Evolutionary conservation across 2,113 vertebrate genomes (phyloP).

Genomic region (Tupaia tana): DNA sequence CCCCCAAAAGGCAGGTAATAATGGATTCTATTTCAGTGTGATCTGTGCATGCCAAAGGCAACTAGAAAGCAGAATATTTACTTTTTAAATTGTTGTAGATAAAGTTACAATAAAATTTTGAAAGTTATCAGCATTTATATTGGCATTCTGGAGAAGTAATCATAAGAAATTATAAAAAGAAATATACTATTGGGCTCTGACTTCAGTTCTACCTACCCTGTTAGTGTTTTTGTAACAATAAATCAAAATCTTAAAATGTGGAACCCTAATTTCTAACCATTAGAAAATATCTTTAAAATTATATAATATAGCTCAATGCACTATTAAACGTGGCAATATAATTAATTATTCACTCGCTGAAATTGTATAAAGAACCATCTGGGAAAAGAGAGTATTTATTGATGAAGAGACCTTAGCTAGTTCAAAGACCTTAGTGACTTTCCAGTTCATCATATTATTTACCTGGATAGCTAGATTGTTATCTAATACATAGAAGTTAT

Average conservation of each 20-base stretch:
- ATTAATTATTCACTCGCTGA: slow-evolving; percentile 4
- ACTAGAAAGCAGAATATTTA: background rate
- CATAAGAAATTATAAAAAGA: slow-evolving; percentile 34
- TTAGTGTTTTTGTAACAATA: slow-evolving; percentile 57
- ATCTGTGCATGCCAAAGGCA: slow-evolving; percentile 20
- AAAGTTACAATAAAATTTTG: slow-evolving; percentile 43
- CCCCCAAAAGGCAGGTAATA: background rate
- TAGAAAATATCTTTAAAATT: slow-evolving; percentile 28
- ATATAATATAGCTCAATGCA: background rate
- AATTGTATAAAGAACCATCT: slow-evolving; percentile 15
- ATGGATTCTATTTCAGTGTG: background rate
- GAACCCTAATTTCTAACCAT: slow-evolving; percentile 1
- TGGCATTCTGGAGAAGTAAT: slow-evolving; percentile 39
- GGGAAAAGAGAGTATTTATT: background rate
- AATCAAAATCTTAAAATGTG: slow-evolving; percentile 35
- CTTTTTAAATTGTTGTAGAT: background rate
- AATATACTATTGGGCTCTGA: slow-evolving; percentile 51
- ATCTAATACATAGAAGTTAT: background rate
- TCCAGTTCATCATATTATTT: slow-evolving; percentile 16
- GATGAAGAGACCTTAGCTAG: background rate
- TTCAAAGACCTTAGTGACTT: background rate
- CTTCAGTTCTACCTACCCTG: slow-evolving; percentile 7
- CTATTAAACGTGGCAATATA: slow-evolving; percentile 39
- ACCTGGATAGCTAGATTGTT: too few relatives aligned
- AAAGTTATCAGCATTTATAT: slow-evolving; percentile 16